Evolutionary conservation across 2,888 invertebrate genomes (phyloP).

Genomic region (Dryococelus australis): DNA sequence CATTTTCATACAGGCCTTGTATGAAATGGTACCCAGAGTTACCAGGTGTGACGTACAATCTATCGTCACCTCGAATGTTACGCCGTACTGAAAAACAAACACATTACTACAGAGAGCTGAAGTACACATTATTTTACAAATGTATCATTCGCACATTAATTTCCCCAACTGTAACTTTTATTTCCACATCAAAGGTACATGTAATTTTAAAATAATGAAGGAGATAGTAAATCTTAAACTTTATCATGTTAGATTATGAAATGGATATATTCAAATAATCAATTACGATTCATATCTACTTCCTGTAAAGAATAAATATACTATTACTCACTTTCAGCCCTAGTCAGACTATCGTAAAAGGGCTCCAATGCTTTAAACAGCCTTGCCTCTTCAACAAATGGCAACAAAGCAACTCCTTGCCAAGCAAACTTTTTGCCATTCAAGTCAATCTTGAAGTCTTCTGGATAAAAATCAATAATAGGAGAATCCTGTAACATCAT

Average conservation of each 20-base stretch:
- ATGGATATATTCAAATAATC: too few relatives aligned
- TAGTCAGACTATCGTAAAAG: conserved; percentile 80
- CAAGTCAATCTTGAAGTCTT: conserved; percentile 87
- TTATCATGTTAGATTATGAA: too few relatives aligned
- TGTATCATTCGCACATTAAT: conserved; percentile 4
- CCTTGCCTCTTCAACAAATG: conserved; percentile 95
- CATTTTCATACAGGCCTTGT: conserved; percentile 71
- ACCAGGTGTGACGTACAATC: conserved; percentile 79
- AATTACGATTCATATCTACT: too few relatives aligned
- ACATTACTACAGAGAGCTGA: conserved; percentile 34
- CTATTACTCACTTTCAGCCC: conserved; percentile 76
- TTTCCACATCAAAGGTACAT: too few relatives aligned
- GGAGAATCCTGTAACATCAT: conserved; percentile 74
- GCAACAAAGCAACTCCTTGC: conserved; percentile 98
- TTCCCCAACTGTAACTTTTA: too few relatives aligned
- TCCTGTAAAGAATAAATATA: too few relatives aligned
- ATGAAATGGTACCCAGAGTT: conserved; percentile 72
- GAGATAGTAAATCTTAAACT: too few relatives aligned
- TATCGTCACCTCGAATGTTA: conserved; percentile 87
- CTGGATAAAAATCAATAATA: conserved; percentile 99
- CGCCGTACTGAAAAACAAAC: conserved; percentile 66
- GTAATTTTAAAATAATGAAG: too few relatives aligned
- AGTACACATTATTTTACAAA: conserved; percentile 24
- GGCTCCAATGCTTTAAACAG: conserved; percentile 83
- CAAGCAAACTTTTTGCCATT: conserved; percentile 99